Evolutionary conservation across 1,140 invertebrate genomes (phyloP), one percentile per base, ranked within the genome.

Genomic region (Drosophila orena): DNA sequence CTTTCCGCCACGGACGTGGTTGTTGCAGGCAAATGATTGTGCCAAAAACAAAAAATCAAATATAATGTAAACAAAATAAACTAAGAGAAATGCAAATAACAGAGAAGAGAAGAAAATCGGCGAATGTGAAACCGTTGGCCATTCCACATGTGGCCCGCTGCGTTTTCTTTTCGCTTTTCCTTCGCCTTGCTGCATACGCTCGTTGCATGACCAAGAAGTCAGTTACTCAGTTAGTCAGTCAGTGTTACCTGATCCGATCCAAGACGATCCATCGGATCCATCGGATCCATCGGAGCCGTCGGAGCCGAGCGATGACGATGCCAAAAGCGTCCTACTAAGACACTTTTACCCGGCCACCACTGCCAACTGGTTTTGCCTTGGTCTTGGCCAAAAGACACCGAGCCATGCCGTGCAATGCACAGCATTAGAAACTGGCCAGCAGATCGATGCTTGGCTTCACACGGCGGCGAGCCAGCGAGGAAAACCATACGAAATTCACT

Each of bases 401-500:
- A 50, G 47, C 47, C 47, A 50, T 50, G n/a, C 47, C 47, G 47
- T 50, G 47, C 47, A 50, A 12, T 11, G 47, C 34, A 34, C 37
- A 53, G 78, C 79, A 88, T 88, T 88, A 89, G 83, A 88, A 88
- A 88, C 89, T 89, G 74, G 71, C 76, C 62, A 64, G 27, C 64
- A 86, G 72, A 56, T 69, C 57, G 66, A 60, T 77, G 65, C 65
- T 52, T 75, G 71, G 71, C 46, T 55, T 57, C 44, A 81, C 43
- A 60, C 47, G 35, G 40, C 3, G 22, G 20, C 22, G 15, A 42
- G 22, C 22, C 44, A 27, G 22, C 22, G 34, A 37, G 64, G 80
- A 86, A 88, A 88, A 76, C 76, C 72, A 57, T 89, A 76, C 83
- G 83, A 89, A 88, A 89, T 88, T 88, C 83, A 88, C 83, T 88